Evolutionary conservation across 2,888 invertebrate species (phyloP), one percentile per base, ranked within the genome.

Genomic region (Alcis repandata): DNA sequence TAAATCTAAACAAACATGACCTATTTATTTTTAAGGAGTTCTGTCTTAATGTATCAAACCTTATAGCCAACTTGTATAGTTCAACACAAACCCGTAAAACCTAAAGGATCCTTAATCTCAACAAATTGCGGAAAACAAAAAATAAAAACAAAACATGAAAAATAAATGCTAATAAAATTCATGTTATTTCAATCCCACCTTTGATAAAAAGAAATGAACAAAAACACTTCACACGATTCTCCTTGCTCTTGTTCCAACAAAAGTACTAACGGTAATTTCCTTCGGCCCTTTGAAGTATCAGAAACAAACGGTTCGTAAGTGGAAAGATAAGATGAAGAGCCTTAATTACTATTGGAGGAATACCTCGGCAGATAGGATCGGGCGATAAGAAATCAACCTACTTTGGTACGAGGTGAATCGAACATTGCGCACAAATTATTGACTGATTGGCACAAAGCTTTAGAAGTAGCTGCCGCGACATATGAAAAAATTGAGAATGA

Each of bases 291-390:
- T 71, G 70, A 72, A 72, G 70, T 69, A 72, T 67, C 68, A 60
- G 68, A 72, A 70, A 70, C 72, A 70, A 70, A 72, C 67, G 67
- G 64, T 67, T 56, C 69, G 57, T 69, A 65, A 73, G 71, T 70
- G 67, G 63, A 61, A 54, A 68, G 71, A 72, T 74, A 74, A 73
- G 74, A 75, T 77, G 72, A 70, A 67, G 43, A 71, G 45, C 67
- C 72, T 75, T 82, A 79, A 84, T 82, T 83, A 78, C 76, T 70
- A 74, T 72, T 71, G 69, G 64, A 77, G 75, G 77, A 73, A 73
- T 69, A 61, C 59, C 63, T 67, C 57, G 56, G 13, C 48, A 19
- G 57, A 58, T 59, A 48, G 48, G 48, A 54, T 33, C 48, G 13
- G 33, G 15, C 22, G 52, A 52, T 58, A 33, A 36, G 27, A 17